phyloP scores from a whole-genome alignment of 2,113 vertebrate species.

The Nycticebus coucang region DNA sequence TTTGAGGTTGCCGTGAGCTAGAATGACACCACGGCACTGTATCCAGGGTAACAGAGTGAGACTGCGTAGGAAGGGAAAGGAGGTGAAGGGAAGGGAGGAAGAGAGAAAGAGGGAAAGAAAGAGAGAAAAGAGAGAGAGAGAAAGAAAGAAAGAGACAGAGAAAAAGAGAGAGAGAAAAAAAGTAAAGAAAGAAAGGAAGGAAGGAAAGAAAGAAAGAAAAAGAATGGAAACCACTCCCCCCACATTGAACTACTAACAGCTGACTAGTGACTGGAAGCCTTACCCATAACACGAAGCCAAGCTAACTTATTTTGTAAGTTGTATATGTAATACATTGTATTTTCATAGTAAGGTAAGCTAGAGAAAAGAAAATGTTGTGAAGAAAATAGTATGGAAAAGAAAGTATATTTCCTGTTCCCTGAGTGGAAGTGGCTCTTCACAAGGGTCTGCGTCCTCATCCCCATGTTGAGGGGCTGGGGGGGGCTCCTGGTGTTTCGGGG shows the following conservation, averaged over 20 bases:
- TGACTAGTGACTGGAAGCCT: neutral
- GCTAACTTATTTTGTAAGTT: fast-evolving
- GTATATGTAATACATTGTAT: neutral
- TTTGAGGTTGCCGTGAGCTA: too few relatives aligned
- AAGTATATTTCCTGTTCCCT: too few relatives aligned
- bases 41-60: too few relatives aligned
- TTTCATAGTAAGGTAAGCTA: neutral
- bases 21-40: too few relatives aligned
- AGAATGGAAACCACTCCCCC: neutral
- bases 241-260: neutral
- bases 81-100: too few relatives aligned
- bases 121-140: too few relatives aligned
- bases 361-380: neutral
- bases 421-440: neutral
- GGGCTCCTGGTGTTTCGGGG: neutral
- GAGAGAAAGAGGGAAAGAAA: too few relatives aligned
- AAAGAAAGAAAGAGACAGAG: too few relatives aligned
- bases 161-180: too few relatives aligned
- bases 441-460: neutral
- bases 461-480: neutral
- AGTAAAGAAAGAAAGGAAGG: too few relatives aligned
- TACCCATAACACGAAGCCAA: neutral
- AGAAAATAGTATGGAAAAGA: neutral
- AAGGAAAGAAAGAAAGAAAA: too few relatives aligned
- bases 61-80: too few relatives aligned